Percentiles rank a stretch among this genome's conserved stretches.
phyloP scores from a whole-genome alignment of 2,888 invertebrate genomes.

The Zhuqinia jingwanae region DNA sequence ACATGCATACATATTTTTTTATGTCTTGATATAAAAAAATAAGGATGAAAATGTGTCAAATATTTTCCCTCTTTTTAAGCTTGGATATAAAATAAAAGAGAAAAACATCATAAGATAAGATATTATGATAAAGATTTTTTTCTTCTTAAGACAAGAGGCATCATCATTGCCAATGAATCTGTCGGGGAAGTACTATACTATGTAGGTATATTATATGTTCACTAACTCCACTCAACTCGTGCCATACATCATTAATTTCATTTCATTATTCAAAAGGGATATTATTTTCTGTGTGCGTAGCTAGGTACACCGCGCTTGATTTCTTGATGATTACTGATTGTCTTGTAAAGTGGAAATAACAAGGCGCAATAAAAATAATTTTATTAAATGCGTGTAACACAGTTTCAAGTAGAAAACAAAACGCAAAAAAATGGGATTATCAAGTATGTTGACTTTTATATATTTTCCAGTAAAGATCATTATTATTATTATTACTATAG shows the following conservation, averaged over 20 bases:
- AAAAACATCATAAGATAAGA: neutral
- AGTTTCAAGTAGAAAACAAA: neutral
- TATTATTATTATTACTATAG: neutral
- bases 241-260: slow-evolving; percentile 40
- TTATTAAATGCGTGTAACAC: neutral
- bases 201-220: neutral
- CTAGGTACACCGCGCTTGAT: neutral
- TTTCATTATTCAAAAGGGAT: neutral
- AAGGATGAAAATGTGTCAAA: slow-evolving; percentile 8
- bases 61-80: neutral
- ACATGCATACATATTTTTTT: too few relatives aligned
- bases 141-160: slow-evolving; percentile 14
- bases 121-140: neutral
- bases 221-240: slow-evolving; percentile 1
- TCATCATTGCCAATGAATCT: slow-evolving; percentile 26
- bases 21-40: slow-evolving; percentile 11
- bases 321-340: slow-evolving; percentile 32
- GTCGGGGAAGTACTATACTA: neutral
- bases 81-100: neutral
- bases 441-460: slow-evolving; percentile 7
- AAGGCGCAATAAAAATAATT: neutral
- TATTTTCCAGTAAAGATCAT: slow-evolving; percentile 28
- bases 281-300: neutral
- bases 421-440: neutral
- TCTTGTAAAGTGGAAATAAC: neutral